Conservation (phyloP, 2,113 vertebrate genomes). For the Diadophis punctatus region DNA sequence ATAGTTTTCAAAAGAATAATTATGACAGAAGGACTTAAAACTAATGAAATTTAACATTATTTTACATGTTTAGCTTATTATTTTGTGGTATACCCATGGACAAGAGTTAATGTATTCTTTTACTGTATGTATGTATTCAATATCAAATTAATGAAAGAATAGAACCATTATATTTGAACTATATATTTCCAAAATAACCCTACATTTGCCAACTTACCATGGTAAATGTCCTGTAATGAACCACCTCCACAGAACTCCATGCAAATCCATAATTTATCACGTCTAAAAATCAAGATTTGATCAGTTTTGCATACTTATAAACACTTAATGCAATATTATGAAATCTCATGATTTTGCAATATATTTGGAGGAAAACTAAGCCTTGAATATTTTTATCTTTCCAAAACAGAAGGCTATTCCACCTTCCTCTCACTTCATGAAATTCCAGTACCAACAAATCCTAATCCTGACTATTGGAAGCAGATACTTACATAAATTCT, state of each 20-base stretch:
- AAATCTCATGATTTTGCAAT: not conserved
- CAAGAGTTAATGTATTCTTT: not conserved
- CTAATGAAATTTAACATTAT: not conserved
- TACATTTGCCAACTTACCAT: conserved; percentile 70
- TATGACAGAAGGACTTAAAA: not conserved
- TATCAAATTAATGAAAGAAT: not conserved
- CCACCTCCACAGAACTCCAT: conserved; percentile 98
- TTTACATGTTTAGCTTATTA: not conserved
- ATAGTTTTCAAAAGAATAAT: not conserved
- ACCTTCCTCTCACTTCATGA: not conserved
- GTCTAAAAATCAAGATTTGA: conserved; percentile 70
- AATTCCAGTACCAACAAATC: not conserved
- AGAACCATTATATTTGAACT: not conserved
- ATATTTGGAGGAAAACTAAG: not conserved
- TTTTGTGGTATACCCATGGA: not conserved
- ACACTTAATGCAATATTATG: not conserved
- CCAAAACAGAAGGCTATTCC: not conserved
- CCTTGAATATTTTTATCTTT: conserved; percentile 13
- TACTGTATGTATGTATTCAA: not conserved
- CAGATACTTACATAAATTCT: not conserved
- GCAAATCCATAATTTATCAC: conserved; percentile 98
- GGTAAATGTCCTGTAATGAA: conserved; percentile 88
- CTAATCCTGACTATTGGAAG: not conserved
- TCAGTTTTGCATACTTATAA: conserved; percentile 30
- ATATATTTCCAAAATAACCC: not conserved